Conservation (phyloP, 2,113 vertebrate genomes). For the Solea senegalensis region DNA sequence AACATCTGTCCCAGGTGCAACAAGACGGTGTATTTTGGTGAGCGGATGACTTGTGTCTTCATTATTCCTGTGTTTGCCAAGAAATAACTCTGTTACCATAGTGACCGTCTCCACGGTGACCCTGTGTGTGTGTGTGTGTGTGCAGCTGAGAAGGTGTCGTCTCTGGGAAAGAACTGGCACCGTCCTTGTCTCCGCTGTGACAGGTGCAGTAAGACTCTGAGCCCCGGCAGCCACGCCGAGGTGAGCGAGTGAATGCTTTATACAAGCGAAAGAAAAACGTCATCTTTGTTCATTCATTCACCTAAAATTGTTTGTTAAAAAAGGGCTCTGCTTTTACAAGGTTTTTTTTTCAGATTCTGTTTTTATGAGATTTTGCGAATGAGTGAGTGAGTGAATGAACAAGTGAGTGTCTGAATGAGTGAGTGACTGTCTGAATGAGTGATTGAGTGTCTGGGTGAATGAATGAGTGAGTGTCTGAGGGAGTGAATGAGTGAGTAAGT, state of each 20-base stretch:
- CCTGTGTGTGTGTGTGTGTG: constrained; percentile 32
- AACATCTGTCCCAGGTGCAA: constrained; percentile 92
- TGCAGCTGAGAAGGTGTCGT: constrained; percentile 94
- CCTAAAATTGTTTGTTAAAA: too few species aligned
- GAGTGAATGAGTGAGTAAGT: too few species aligned
- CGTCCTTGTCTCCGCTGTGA: constrained; percentile 93
- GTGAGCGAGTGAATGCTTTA: constrained; percentile 63
- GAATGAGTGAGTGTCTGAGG: too few species aligned
- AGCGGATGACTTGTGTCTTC: neutral
- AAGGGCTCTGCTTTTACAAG: too few species aligned
- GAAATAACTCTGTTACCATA: constrained; percentile 25
- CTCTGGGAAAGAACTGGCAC: constrained; percentile 96
- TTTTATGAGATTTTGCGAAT: too few species aligned
- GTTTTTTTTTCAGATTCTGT: too few species aligned
- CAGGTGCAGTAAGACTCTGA: constrained; percentile 91
- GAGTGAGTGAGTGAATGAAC: too few species aligned
- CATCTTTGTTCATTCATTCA: too few species aligned
- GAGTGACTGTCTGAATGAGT: too few species aligned
- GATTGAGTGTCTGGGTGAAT: too few species aligned
- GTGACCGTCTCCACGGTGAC: constrained; percentile 26
- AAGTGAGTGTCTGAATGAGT: too few species aligned
- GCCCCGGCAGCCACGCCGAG: constrained; percentile 91
- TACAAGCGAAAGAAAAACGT: too few species aligned
- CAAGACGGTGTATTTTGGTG: constrained; percentile 95
- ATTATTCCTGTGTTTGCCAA: neutral